phyloP scores from a whole-genome alignment of 1,140 invertebrate genomes.

The Drosophila sturtevanti region DNA sequence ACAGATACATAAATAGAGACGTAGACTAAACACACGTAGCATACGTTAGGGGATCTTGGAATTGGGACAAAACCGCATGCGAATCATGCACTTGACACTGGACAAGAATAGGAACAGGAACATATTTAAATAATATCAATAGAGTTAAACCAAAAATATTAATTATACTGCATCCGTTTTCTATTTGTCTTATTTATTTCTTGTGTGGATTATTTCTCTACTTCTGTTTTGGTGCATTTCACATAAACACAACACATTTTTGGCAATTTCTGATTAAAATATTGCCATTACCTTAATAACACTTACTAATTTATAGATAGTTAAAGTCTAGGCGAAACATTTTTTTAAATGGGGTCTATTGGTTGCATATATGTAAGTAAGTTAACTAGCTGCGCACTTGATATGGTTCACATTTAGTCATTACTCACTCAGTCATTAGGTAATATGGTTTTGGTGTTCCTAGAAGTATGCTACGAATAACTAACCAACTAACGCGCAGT shows the following conservation, averaged over 20 bases:
- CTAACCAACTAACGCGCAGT: background rate
- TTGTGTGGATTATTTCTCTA: background rate
- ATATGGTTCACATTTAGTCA: no score
- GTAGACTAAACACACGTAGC: conserved; percentile 28
- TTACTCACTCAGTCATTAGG: no score
- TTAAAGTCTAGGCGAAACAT: conserved; percentile 5
- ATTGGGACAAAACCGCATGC: background rate
- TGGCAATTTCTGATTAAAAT: background rate
- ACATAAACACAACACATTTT: conserved; percentile 20
- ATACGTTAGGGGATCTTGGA: conserved; percentile 14
- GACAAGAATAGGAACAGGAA: background rate
- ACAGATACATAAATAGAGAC: conserved; percentile 39
- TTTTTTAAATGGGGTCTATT: background rate
- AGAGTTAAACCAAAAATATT: background rate
- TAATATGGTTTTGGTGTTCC: no score
- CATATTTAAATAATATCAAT: background rate
- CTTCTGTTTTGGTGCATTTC: conserved; percentile 33
- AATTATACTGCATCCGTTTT: background rate
- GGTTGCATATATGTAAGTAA: no score
- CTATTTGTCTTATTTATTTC: conserved; percentile 12
- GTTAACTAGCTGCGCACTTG: no score
- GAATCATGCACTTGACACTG: conserved; percentile 1
- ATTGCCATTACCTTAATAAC: background rate
- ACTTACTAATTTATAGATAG: background rate
- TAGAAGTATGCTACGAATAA: no score